Evolutionary conservation across 2,113 vertebrate species (phyloP).

Genomic region (Indicator maculatus): DNA sequence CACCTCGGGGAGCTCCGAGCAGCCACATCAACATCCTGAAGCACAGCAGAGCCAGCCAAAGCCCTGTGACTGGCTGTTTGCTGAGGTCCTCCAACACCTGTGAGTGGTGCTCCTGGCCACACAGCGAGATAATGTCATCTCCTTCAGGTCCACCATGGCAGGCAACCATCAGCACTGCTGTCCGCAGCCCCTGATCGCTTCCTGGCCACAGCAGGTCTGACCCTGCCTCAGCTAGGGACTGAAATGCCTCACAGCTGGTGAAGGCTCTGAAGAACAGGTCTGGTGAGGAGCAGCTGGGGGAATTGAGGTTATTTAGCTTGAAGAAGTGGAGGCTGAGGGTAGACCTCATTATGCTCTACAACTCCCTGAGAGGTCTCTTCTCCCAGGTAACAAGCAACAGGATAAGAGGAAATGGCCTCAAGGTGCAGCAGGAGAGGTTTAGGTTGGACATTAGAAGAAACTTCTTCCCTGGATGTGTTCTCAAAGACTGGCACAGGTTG

Average conservation of each 20-base stretch:
- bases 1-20: neutral
- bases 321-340: too few species aligned
- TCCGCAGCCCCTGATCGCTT: neutral
- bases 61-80: accelerated
- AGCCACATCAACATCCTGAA: neutral
- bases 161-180: neutral
- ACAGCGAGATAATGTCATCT: accelerated
- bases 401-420: too few species aligned
- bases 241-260: neutral
- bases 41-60: neutral
- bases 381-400: too few species aligned
- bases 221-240: neutral
- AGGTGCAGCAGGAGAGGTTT: too few species aligned
- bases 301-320: too few species aligned
- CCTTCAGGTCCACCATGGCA: accelerated
- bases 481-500: too few species aligned
- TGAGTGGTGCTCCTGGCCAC: accelerated
- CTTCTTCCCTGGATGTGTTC: too few species aligned
- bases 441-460: too few species aligned
- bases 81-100: neutral
- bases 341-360: too few species aligned
- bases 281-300: too few species aligned
- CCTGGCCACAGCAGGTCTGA: neutral
- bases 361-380: too few species aligned
- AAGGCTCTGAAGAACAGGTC: too few species aligned